Evolutionary conservation across 2,113 vertebrate genomes (phyloP).

Genomic region (Myocastor coypus): DNA sequence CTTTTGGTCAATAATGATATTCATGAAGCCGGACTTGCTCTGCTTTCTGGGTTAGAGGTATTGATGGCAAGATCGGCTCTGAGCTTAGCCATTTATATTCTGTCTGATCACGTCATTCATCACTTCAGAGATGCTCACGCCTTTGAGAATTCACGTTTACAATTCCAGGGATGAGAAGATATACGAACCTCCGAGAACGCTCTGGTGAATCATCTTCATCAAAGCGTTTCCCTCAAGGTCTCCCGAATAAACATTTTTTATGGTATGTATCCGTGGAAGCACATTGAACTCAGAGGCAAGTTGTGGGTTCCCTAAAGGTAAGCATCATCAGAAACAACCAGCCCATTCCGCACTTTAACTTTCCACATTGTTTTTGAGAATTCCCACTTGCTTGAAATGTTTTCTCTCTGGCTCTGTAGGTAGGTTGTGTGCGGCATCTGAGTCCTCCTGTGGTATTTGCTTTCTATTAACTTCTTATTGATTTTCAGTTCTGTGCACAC

Average conservation of each 20-base stretch:
- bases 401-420: constrained; percentile 72
- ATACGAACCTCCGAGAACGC: constrained; percentile 68
- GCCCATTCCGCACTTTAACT: constrained; percentile 75
- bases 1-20: constrained; percentile 2
- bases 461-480: constrained; percentile 82
- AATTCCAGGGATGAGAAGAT: constrained; percentile 81
- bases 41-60: neutral
- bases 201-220: constrained; percentile 68
- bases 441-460: constrained; percentile 71
- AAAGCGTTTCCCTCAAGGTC: constrained; percentile 72
- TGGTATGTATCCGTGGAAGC: constrained; percentile 67
- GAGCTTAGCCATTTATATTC: neutral
- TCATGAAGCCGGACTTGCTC: neutral
- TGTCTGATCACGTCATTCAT: constrained; percentile 78
- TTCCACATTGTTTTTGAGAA: constrained; percentile 75
- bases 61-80: neutral
- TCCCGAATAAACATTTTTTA: constrained; percentile 72
- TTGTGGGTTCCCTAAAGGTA: constrained; percentile 74
- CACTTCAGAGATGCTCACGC: constrained; percentile 71
- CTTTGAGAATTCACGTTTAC: constrained; percentile 81
- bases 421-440: constrained; percentile 56
- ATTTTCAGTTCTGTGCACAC: constrained; percentile 82
- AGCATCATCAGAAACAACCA: constrained; percentile 72
- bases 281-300: constrained; percentile 74
- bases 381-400: constrained; percentile 73